Base-by-base conservation (phyloP, 1,140 invertebrate genomes). In the Centruroides sculpturatus region DNA sequence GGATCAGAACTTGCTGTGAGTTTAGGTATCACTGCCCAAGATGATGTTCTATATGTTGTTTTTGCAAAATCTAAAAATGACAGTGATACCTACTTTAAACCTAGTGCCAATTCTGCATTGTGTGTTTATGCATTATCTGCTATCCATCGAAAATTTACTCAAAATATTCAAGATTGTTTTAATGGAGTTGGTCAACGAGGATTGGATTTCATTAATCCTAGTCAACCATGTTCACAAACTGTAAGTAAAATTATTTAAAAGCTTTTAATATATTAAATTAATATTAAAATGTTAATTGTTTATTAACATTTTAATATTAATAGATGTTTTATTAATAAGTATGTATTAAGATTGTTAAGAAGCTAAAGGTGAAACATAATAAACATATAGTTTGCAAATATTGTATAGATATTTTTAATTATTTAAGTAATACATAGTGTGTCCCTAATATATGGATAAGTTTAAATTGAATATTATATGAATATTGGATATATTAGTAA, bases 111-210 rank as follows among this genome's bases (percentile, higher is more conserved):
- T 68, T 87, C 75, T 79, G 94, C 90, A 1, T 77, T 99, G 4
- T 99, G 96, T 75, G 87, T 98, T 9, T 99, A 96, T 74, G 89
- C 92, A 0, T 78, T 98, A 62, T 91, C 92, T 74, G 81, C 85
- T 7, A 91, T 99, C 60, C 81, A 92, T 11, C 78, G 89, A 41
- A 93, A 92, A 73, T 98, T 98, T 76, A 98, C 96, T 82, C 84
- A 90, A 74, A 99, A 98, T 72, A 98, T 99, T 66, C 92, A 95
- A 72, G 84, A 85, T 50, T 98, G 93, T 74, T 98, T 97, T 73
- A 85, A 84, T 73, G 93, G 93, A 0, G 83, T 84, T 61, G 92
- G 90, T 13, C 82, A 85, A 65, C 77, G 90, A 48, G 92, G 92
- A 11, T 75, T 95, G 60, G 89, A 92, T 71, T 95, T 94, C 74